Evolutionary conservation across 2,888 invertebrate genomes (phyloP), one percentile per base, ranked within the genome.

Genomic region (Parnassius mnemosyne): DNA sequence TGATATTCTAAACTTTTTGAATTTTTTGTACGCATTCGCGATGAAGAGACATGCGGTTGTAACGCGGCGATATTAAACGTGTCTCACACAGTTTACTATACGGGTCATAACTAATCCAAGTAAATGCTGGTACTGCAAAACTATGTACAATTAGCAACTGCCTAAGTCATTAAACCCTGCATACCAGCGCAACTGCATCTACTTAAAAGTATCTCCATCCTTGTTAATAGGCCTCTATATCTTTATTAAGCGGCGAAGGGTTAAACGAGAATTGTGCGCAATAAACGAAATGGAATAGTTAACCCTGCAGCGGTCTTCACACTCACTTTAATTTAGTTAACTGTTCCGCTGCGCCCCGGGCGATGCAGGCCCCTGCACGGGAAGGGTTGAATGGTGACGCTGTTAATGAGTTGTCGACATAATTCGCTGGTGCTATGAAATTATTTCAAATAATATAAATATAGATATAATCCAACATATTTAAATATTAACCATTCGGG

Each of bases 301-400:
- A 89, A 86, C 89, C 89, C 89, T 87, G 85, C 84, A 88, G 85
- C 85, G 85, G 85, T 87, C 86, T 89, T 90, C 89, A 85, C 91
- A 91, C 88, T 89, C 88, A 85, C 82, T 90, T 90, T 90, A 90
- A 90, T 90, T 91, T 91, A 89, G 90, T 90, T 91, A 90, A 90
- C 89, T 84, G 89, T 89, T 84, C 79, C 82, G 85, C 77, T 84
- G 86, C 84, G 85, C 87, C 84, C 81, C 78, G 82, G 73, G 87
- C 84, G 67, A 72, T 84, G 87, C 87, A 84, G 77, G 75, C 76
- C 74, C 75, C 69, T 65, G 68, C 71, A 70, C 72, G 78, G 85
- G 81, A 89, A 89, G 90, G 91, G 90, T 89, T 89, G 75, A 72
- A 60, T 79, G 79, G 85, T 76, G 87, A 80, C 75, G 84, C 13